phyloP scores from a whole-genome alignment of 1,140 invertebrate species.

The Sarcophaga peregrina region DNA sequence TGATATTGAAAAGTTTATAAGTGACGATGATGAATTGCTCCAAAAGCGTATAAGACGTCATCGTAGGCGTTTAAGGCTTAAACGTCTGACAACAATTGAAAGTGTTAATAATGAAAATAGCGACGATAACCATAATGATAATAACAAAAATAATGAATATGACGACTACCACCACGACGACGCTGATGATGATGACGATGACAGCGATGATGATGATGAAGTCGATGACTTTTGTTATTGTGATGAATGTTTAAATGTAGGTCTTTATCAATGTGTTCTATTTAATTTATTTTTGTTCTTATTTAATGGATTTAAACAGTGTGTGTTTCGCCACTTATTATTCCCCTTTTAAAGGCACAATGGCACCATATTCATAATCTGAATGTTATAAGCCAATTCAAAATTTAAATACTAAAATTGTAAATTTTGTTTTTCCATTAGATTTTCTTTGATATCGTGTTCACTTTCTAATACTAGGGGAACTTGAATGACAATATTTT shows the following conservation, averaged over 20 bases:
- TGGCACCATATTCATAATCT: too few relatives aligned
- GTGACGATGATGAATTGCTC: background rate
- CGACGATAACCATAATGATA: constrained; percentile 40
- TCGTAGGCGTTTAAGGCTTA: background rate
- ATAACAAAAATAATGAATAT: constrained; percentile 43
- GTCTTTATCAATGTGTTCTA: constrained; percentile 51
- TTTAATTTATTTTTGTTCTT: background rate
- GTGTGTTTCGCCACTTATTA: background rate
- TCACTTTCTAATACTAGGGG: too few relatives aligned
- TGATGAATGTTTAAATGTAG: constrained; percentile 77
- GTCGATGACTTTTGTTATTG: constrained; percentile 75
- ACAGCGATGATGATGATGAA: constrained; percentile 56
- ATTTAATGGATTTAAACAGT: constrained; percentile 17
- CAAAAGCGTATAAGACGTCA: constrained; percentile 24
- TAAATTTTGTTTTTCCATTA: too few relatives aligned
- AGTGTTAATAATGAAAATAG: constrained; percentile 32
- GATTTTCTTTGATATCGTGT: too few relatives aligned
- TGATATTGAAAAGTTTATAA: constrained; percentile 23
- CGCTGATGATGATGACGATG: constrained; percentile 50
- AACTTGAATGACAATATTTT: too few relatives aligned
- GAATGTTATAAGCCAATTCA: too few relatives aligned
- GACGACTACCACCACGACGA: constrained; percentile 46
- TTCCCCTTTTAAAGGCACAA: too few relatives aligned
- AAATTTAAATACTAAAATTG: too few relatives aligned
- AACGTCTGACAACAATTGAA: background rate